Conservation (phyloP, 2,888 invertebrate species). For the Atrina japonica region DNA sequence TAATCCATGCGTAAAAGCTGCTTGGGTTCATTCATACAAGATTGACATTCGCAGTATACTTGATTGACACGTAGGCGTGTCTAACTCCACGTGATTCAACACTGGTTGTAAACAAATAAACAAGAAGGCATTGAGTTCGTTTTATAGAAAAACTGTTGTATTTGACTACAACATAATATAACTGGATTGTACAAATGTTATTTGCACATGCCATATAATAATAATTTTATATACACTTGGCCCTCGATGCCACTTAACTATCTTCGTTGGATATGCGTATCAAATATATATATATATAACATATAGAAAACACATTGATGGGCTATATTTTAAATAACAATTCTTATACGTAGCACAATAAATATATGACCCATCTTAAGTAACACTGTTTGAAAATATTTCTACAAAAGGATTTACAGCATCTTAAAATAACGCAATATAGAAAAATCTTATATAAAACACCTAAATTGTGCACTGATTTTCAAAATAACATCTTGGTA, state of each 20-base stretch:
- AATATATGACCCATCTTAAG: slow-evolving; percentile 12
- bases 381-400: no score
- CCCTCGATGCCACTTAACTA: slow-evolving; percentile 28
- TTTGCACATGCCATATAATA: slow-evolving; percentile 41
- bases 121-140: slow-evolving; percentile 23
- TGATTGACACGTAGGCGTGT: slow-evolving; percentile 15
- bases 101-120: slow-evolving; percentile 33
- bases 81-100: slow-evolving; percentile 11
- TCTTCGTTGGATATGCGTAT: slow-evolving; percentile 48
- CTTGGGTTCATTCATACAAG: neutral
- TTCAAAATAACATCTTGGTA: neutral
- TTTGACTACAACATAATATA: slow-evolving; percentile 49
- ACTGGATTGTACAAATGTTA: slow-evolving; percentile 39
- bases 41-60: slow-evolving; percentile 2
- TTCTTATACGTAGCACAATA: slow-evolving; percentile 15
- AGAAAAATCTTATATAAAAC: no score
- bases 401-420: no score
- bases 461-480: no score
- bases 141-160: slow-evolving; percentile 44
- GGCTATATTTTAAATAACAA: no score
- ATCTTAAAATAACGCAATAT: no score
- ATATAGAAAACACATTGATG: slow-evolving; percentile 21
- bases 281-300: slow-evolving; percentile 36
- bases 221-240: slow-evolving; percentile 39
- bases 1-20: no score